Base-by-base conservation (phyloP, 2,888 invertebrate genomes). In the Lottia gigantea region DNA sequence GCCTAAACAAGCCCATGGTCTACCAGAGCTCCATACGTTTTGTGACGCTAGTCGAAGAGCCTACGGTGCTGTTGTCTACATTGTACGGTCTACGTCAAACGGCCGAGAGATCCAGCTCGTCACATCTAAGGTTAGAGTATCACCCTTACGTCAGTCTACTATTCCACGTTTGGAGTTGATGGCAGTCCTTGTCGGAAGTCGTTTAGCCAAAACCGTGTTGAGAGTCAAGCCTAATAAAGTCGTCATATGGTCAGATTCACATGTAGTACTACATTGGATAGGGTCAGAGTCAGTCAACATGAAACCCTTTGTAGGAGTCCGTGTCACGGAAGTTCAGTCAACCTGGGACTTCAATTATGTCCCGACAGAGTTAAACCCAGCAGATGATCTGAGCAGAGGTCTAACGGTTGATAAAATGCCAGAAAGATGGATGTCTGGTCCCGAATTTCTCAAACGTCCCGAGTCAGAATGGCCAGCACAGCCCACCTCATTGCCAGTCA, bases 301-400 rank as follows among this genome's bases (percentile, higher is more conserved):
- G 62, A 63, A 66, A 46, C 47, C 47, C 14, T 71, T 71, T 26
- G 71, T 67, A 15, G 71, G 64, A 55, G 64, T 68, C 12, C 25
- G 65, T n/a, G 71, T 71, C 26, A 47, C 68, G 7, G 68, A 71
- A 55, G 67, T 71, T 1, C 64, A 71, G 62, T 31, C 55, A 7
- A 62, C 62, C 4, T 67, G 66, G 46, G n/a, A 45, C 3, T 71
- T 64, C 61, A 64, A 47, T 23, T 64, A 49, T 67, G 67, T 64
- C n/a, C 68, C 64, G 6, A 71, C 67, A 1, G 19, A n/a, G 1
- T 26, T 45, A 15, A 71, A 71, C 46, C 71, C 68, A n/a, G 71
- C 71, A 2, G 71, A 71, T 23, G 65, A 55, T 55, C 62, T 71
- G 8, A 71, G 67, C 40, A 64, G 71, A 68, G 71, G 71, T 31